These are phyloP conservation scores for Cherax quadricarinatus DNA, from an alignment of 1,140 invertebrate species.

Conservation along the genomic window DNA sequence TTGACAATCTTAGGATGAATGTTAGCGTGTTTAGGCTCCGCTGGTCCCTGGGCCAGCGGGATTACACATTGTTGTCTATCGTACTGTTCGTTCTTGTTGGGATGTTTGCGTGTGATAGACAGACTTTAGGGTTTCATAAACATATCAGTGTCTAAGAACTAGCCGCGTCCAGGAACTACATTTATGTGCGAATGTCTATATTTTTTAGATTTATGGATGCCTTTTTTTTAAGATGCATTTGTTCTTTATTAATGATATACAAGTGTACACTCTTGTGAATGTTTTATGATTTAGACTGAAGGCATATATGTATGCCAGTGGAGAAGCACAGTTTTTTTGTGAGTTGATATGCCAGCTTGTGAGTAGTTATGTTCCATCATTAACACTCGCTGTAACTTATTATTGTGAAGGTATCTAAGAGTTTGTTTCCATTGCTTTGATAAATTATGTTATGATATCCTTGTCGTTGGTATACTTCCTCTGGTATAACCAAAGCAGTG, in stretches of 20 bases:
- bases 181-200: constrained; percentile 46
- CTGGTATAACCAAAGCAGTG: neutral
- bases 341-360: neutral
- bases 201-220: constrained; percentile 9
- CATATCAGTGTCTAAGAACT: constrained; percentile 51
- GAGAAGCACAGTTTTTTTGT: neutral
- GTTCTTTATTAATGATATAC: constrained; percentile 7
- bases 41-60: neutral
- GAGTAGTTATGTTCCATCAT: neutral
- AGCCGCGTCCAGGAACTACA: constrained; percentile 34
- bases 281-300: neutral
- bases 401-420: neutral
- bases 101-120: constrained; percentile 51
- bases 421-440: neutral
- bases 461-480: neutral
- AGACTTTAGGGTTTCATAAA: constrained; percentile 52
- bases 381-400: neutral
- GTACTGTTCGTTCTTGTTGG: constrained; percentile 55
- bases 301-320: neutral
- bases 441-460: neutral
- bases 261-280: neutral
- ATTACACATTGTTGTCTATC: constrained; percentile 53
- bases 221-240: constrained; percentile 13
- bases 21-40: constrained; percentile 31
- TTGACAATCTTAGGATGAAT: constrained; percentile 50